Base-by-base conservation (phyloP, 2,113 vertebrate species). In the Apeltes quadracus region DNA sequence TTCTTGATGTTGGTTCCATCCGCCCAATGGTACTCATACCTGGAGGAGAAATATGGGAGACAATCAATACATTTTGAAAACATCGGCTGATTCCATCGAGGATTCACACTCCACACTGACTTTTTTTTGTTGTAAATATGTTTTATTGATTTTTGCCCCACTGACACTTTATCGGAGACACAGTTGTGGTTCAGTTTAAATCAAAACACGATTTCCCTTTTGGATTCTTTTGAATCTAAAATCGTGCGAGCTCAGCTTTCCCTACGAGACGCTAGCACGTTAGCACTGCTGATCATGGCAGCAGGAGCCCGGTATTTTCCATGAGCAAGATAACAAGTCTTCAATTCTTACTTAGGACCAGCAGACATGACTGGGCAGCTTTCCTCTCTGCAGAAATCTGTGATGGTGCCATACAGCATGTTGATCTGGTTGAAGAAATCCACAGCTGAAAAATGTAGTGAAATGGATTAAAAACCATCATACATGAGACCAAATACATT, bases 361-460 rank as follows among this genome's bases (percentile, higher is more conserved):
- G 97, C 97, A 29, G 97, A 98, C 97, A 98, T 98, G 78, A 98
- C 94, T 0, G 95, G 87, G 46, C 97, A 98, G 90, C 95, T 98
- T 22, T 91, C 88, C 88, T 97, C 97, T 0, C 95, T 96, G 92
- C 97, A 98, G 86, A 98, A 98, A 81, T 98, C 97, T 1, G 97
- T 97, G 75, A 98, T 95, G 75, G 97, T 98, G 61, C 97, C 97
- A 0, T 98, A 98, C 7, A 98, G 80, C 97, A 98, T 98, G 90
- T 98, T 98, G 91, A 98, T 98, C 88, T 98, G 97, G 90, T 98
- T 98, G 92, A 98, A 98, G 93, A 98, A 98, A 93, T 98, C 97
- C 90, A 98, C 97, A 5, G 96, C 97, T 98, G 86, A 18, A 54
- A 65, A 83, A 14, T 34, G 41, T 20, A 73, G 2, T 68, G 13